Evolutionary conservation across 2,888 invertebrate genomes (phyloP).

Genomic region (Timema podura): DNA sequence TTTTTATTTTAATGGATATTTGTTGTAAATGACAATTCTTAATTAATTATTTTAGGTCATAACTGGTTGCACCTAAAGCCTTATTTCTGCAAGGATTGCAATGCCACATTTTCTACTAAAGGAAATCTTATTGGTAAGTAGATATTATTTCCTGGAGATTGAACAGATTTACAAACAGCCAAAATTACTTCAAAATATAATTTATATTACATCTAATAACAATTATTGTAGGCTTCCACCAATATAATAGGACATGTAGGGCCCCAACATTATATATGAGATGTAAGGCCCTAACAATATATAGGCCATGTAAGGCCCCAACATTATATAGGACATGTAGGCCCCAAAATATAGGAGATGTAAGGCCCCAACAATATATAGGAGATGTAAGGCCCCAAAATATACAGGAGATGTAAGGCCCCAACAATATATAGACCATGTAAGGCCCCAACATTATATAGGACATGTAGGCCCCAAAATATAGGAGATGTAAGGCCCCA

Average conservation of each 20-base stretch:
- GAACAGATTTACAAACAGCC: not conserved
- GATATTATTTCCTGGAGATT: not conserved
- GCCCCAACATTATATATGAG: not conserved
- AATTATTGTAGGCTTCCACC: too few relatives aligned
- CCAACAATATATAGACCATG: not conserved
- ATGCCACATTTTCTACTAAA: slow-evolving; percentile 27
- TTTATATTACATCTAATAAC: too few relatives aligned
- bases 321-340: too few relatives aligned
- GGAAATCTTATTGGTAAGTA: slow-evolving; percentile 28
- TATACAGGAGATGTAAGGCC: too few relatives aligned
- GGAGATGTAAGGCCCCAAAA: too few relatives aligned
- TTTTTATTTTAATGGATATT: too few relatives aligned
- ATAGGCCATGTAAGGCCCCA: not conserved
- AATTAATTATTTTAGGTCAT: slow-evolving; percentile 19
- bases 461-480: not conserved
- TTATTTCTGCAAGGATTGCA: slow-evolving; percentile 26
- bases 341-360: not conserved
- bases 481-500: not conserved
- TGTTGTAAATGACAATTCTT: not conserved
- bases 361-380: not conserved
- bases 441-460: not conserved
- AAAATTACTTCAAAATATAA: not conserved
- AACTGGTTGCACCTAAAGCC: slow-evolving; percentile 25
- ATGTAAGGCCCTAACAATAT: not conserved
- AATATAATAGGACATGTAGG: not conserved